Conservation (phyloP, 2,888 invertebrate species). For the Chironomus riparius region DNA sequence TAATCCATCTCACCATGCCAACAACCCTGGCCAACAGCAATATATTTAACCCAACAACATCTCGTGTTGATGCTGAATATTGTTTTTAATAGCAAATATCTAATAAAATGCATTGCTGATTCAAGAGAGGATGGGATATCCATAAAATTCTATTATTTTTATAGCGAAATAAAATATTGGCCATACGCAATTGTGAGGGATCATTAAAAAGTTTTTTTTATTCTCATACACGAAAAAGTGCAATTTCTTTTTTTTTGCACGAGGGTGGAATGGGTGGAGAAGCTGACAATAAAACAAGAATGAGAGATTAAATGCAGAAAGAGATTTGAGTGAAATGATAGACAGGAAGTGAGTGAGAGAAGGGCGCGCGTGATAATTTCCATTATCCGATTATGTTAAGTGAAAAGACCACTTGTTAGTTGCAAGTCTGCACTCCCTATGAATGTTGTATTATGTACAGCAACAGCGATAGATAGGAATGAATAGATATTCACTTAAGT, state of each 20-base stretch:
- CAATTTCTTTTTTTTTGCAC: not conserved
- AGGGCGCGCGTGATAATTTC: slow-evolving; percentile 31
- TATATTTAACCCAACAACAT: not conserved
- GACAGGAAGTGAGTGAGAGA: slow-evolving; percentile 6
- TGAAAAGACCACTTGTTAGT: slow-evolving; percentile 51
- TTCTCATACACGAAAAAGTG: not conserved
- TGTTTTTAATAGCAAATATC: not conserved
- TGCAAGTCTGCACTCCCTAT: slow-evolving; percentile 32
- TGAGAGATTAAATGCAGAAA: not conserved
- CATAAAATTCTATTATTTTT: no score
- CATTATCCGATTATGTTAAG: slow-evolving; percentile 52
- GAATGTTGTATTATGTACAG: slow-evolving; percentile 35
- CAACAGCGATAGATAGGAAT: no score
- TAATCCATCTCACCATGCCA: no score
- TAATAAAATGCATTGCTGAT: not conserved
- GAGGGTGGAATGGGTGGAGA: not conserved
- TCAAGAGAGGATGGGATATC: no score
- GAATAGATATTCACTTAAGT: no score
- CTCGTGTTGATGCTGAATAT: not conserved
- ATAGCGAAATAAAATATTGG: no score
- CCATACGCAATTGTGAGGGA: no score
- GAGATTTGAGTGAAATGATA: not conserved
- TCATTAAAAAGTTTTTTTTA: not conserved
- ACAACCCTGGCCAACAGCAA: no score
- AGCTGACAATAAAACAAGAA: not conserved